Evolutionary conservation across 1,140 invertebrate genomes (phyloP).

Genomic region (Eulimnadia texana): DNA sequence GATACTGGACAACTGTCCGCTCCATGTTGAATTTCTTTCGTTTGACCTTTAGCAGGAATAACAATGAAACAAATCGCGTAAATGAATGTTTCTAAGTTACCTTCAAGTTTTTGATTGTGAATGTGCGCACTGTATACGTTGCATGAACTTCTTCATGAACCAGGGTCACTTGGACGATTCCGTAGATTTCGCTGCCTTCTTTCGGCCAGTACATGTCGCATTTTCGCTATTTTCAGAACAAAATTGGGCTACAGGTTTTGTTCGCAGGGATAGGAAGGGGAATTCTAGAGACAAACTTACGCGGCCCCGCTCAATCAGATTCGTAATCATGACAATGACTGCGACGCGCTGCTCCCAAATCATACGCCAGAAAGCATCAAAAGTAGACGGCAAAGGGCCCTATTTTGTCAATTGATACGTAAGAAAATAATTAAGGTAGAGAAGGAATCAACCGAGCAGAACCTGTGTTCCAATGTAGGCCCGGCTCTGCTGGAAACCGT

Average conservation of each 20-base stretch:
- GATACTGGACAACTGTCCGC: slow-evolving; percentile 81
- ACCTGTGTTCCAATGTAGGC: slow-evolving; percentile 84
- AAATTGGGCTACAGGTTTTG: background rate
- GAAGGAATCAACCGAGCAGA: background rate
- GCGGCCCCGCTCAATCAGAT: slow-evolving; percentile 78
- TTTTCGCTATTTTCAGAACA: slow-evolving; percentile 50
- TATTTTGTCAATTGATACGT: slow-evolving; percentile 74
- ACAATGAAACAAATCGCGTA: no score
- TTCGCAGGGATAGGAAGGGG: background rate
- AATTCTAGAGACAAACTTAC: slow-evolving; percentile 36
- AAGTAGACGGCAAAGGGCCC: slow-evolving; percentile 84
- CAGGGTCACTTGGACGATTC: slow-evolving; percentile 74
- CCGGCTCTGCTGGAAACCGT: slow-evolving; percentile 74
- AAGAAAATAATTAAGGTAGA: background rate
- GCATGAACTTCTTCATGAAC: slow-evolving; percentile 84
- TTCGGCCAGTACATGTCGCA: slow-evolving; percentile 98
- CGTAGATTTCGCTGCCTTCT: slow-evolving; percentile 77
- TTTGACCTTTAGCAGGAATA: slow-evolving; percentile 42
- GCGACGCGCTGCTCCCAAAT: slow-evolving; percentile 89
- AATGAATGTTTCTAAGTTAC: slow-evolving; percentile 27
- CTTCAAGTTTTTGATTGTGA: slow-evolving; percentile 63
- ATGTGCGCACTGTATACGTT: slow-evolving; percentile 79
- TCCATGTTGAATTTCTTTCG: slow-evolving; percentile 58
- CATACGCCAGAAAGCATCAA: slow-evolving; percentile 95
- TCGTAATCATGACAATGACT: slow-evolving; percentile 95